These are phyloP conservation scores for Riparia riparia DNA, from an alignment of 2,113 vertebrate genomes.

Conservation along the genomic window DNA sequence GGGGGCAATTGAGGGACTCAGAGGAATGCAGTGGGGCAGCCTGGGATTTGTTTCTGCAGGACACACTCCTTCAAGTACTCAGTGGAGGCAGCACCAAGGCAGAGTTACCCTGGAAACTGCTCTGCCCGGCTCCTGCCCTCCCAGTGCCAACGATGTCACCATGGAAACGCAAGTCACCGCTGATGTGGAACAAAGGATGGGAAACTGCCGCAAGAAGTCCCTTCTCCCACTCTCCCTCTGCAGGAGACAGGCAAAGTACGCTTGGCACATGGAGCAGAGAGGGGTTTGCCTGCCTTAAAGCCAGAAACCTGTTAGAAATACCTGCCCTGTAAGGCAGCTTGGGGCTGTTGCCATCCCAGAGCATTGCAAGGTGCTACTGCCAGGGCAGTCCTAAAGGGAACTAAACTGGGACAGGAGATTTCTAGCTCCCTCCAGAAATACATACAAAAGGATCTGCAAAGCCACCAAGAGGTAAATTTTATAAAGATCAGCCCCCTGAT, in stretches of 20 bases:
- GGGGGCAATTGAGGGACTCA: background rate
- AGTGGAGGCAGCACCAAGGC: background rate
- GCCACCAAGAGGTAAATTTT: background rate
- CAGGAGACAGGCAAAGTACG: accelerated
- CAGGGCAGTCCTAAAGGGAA: background rate
- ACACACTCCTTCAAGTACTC: background rate
- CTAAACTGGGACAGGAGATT: background rate
- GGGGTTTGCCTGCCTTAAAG: background rate
- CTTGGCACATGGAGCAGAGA: accelerated
- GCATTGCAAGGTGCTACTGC: background rate
- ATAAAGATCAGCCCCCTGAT: background rate
- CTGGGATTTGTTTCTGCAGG: accelerated
- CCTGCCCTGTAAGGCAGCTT: background rate
- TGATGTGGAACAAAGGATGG: constrained; percentile 45
- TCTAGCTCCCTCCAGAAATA: background rate
- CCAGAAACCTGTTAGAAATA: background rate
- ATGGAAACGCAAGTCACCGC: background rate
- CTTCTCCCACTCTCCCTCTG: background rate
- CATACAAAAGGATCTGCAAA: background rate
- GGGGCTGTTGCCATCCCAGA: background rate
- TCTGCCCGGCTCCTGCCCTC: constrained; percentile 32
- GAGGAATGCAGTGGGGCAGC: background rate
- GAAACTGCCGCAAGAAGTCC: background rate
- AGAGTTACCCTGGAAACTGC: constrained; percentile 53
- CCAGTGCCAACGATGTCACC: background rate